Base-by-base conservation (phyloP, 1,140 invertebrate genomes). In the Pygmarrhopalites habei region DNA sequence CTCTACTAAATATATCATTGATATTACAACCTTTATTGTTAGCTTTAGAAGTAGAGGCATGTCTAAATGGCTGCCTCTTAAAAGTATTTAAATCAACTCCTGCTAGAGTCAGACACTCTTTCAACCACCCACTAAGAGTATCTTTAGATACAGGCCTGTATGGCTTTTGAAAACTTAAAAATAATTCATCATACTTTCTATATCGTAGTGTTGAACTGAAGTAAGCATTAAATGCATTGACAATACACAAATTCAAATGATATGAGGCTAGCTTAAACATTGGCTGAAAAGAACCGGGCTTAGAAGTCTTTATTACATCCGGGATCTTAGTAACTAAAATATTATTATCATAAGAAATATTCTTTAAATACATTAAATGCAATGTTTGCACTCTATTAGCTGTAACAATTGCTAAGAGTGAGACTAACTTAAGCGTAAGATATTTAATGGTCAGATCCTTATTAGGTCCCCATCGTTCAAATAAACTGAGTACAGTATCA, bases 121-220 rank as follows among this genome's bases (percentile, higher is more conserved):
- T 49, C 14, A 60, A 4, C 58, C 58, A 60, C 15, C 43, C 12
- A 32, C 26, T n/a, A n/a, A n/a, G n/a, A n/a, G n/a, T n/a, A n/a
- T n/a, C n/a, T n/a, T n/a, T n/a, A n/a, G n/a, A n/a, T 30, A 60
- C 46, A 32, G 58, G 26, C 1, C 28, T 17, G n/a, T 21, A 43
- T 17, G 2, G 14, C 2, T 32, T 51, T 15, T 0, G 14, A 12
- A 47, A 39, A 2, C 58, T 51, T 4, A 60, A 25, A 49, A 60
- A 35, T 0, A n/a, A n/a, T n/a, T n/a, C n/a, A n/a, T n/a, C n/a
- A n/a, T n/a, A n/a, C n/a, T n/a, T n/a, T n/a, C n/a, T 10, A 23
- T 28, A 60, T 5, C 1, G 2, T 1, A 15, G 23, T 19, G 58
- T 60, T 2, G 25, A 2, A 29, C 15, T 28, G 21, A 51, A 21